Percentiles rank a stretch among this genome's conserved stretches.
Evolutionary conservation across 2,113 vertebrate genomes (phyloP).

Genomic region (Halichoeres trimaculatus): DNA sequence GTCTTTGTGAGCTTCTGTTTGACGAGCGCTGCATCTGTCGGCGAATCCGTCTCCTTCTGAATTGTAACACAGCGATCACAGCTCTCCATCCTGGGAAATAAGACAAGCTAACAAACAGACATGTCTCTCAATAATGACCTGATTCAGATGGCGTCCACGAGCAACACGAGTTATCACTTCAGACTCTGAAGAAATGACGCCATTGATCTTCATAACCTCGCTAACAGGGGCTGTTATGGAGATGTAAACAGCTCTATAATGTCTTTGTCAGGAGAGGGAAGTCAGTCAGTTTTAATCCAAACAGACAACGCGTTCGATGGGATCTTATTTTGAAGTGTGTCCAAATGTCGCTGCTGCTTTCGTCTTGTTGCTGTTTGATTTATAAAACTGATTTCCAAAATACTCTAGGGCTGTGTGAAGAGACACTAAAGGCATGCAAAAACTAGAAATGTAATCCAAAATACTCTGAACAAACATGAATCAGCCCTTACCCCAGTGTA

Average conservation of each 20-base stretch:
- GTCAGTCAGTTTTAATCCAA: constrained; percentile 8
- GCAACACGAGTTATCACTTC: background rate
- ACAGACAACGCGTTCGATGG: background rate
- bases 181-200: constrained; percentile 13
- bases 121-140: constrained; percentile 3
- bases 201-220: constrained; percentile 43
- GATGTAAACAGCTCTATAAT: constrained; percentile 11
- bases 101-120: constrained; percentile 9
- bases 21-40: background rate
- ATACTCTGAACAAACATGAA: background rate
- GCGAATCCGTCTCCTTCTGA: background rate
- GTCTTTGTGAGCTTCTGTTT: background rate
- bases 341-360: background rate
- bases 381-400: background rate
- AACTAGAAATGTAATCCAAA: background rate
- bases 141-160: constrained; percentile 21
- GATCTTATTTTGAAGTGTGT: constrained; percentile 17
- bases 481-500: no score
- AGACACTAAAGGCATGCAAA: no score
- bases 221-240: constrained; percentile 17
- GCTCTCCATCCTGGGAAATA: constrained; percentile 8
- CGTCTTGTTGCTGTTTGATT: background rate
- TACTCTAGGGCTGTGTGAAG: no score
- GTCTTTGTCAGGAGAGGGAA: constrained; percentile 12
- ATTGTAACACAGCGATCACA: constrained; percentile 11